Evolutionary conservation across 2,888 invertebrate species (phyloP).

Genomic region (Glyphotaelius pellucidus): DNA sequence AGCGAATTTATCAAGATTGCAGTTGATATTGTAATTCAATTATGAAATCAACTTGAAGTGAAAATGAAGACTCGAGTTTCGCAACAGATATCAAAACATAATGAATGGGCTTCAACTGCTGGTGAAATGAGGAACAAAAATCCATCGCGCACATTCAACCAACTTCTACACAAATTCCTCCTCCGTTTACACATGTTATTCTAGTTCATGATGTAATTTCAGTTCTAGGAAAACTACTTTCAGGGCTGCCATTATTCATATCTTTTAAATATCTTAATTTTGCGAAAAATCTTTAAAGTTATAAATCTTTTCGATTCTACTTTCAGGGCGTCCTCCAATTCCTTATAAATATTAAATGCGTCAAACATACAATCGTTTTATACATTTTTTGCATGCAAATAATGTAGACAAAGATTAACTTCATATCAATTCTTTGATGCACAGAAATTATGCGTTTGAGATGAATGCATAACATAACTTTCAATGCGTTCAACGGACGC

Average conservation of each 20-base stretch:
- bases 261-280: not conserved
- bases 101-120: slow-evolving; percentile 8
- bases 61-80: not conserved
- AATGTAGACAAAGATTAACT: not conserved
- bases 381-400: too few relatives aligned
- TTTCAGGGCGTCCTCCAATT: too few relatives aligned
- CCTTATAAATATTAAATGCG: too few relatives aligned
- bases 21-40: not conserved
- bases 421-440: not conserved
- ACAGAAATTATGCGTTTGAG: not conserved
- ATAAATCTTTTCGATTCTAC: too few relatives aligned
- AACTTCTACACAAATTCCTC: slow-evolving; percentile 32
- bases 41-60: not conserved
- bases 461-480: not conserved
- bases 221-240: not conserved
- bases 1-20: not conserved
- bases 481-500: not conserved
- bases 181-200: slow-evolving; percentile 34
- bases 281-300: too few relatives aligned
- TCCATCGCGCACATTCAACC: slow-evolving; percentile 8
- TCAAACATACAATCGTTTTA: too few relatives aligned
- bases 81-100: slow-evolving; percentile 1
- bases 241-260: not conserved
- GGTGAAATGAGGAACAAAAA: slow-evolving; percentile 38
- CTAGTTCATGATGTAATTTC: slow-evolving; percentile 31